Percentiles rank a stretch among this genome's conserved stretches.
Evolutionary conservation across 2,888 invertebrate species (phyloP).

Genomic region (Lymantria dispar): DNA sequence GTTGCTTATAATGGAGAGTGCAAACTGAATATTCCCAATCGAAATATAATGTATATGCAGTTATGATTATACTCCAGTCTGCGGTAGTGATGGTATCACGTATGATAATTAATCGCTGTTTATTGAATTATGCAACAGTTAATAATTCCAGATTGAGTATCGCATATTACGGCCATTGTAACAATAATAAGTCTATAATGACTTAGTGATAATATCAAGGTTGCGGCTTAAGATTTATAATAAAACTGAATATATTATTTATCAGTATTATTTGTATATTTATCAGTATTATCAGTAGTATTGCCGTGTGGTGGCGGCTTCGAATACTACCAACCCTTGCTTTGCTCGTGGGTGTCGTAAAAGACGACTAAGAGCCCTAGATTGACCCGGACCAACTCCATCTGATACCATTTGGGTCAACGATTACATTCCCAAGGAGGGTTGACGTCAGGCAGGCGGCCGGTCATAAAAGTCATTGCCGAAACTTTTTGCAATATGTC

Average conservation of each 20-base stretch:
- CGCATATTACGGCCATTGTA: constrained; percentile 12
- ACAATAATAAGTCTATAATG: background rate
- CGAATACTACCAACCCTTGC: too few species aligned
- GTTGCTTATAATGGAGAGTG: constrained; percentile 4
- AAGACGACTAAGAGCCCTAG: too few species aligned
- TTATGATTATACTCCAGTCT: constrained; percentile 65
- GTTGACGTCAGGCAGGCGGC: too few species aligned
- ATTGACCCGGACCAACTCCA: too few species aligned
- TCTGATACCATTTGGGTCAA: too few species aligned
- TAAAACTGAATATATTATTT: background rate
- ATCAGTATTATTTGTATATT: too few species aligned
- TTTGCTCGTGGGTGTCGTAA: too few species aligned
- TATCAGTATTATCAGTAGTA: too few species aligned
- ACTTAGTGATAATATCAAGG: background rate
- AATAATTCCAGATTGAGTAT: constrained; percentile 1
- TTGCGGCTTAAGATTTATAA: background rate
- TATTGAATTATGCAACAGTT: constrained; percentile 17
- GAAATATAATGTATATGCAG: background rate
- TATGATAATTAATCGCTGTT: constrained; percentile 82
- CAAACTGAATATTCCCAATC: constrained; percentile 1
- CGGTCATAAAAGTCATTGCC: too few species aligned
- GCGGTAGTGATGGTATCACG: constrained; percentile 86
- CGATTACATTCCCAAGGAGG: too few species aligned
- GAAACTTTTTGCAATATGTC: too few species aligned
- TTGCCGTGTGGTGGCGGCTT: too few species aligned